Evolutionary conservation across 2,888 invertebrate species (phyloP).

Genomic region (Rhorus exstirpatorius): DNA sequence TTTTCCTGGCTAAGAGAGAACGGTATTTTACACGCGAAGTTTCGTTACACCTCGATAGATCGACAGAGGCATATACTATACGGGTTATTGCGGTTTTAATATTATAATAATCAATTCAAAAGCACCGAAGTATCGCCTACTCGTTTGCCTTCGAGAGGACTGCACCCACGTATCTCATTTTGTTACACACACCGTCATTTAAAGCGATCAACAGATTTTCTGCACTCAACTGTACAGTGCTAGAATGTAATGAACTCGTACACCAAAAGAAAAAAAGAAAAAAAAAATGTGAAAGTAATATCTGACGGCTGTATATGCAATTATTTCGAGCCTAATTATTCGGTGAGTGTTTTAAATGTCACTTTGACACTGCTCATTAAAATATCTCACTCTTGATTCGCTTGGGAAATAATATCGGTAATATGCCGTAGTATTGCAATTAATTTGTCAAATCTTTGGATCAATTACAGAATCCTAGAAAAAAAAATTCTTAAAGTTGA

Average conservation of each 20-base stretch:
- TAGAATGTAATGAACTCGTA: not conserved
- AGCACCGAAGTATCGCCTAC: slow-evolving; percentile 49
- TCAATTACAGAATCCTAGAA: no score
- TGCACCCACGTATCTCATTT: slow-evolving; percentile 71
- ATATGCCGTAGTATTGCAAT: no score
- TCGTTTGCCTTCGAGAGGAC: slow-evolving; percentile 72
- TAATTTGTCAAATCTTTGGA: no score
- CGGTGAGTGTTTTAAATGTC: no score
- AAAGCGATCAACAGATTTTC: slow-evolving; percentile 16
- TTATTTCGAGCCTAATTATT: no score
- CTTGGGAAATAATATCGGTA: no score
- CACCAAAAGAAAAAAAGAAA: no score
- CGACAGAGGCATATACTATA: slow-evolving; percentile 3
- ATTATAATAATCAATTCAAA: slow-evolving; percentile 53
- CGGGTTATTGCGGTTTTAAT: slow-evolving; percentile 50
- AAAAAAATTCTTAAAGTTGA: no score
- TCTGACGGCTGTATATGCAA: no score
- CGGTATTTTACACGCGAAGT: slow-evolving; percentile 9
- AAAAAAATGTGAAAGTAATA: no score
- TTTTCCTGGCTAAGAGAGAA: slow-evolving; percentile 17
- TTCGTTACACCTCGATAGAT: slow-evolving; percentile 44
- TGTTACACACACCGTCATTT: slow-evolving; percentile 55
- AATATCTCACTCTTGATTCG: no score
- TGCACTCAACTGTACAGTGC: not conserved
- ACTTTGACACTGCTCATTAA: no score